Evolutionary conservation across 2,888 invertebrate species (phyloP).

Genomic region (Cryptus viduatorius): DNA sequence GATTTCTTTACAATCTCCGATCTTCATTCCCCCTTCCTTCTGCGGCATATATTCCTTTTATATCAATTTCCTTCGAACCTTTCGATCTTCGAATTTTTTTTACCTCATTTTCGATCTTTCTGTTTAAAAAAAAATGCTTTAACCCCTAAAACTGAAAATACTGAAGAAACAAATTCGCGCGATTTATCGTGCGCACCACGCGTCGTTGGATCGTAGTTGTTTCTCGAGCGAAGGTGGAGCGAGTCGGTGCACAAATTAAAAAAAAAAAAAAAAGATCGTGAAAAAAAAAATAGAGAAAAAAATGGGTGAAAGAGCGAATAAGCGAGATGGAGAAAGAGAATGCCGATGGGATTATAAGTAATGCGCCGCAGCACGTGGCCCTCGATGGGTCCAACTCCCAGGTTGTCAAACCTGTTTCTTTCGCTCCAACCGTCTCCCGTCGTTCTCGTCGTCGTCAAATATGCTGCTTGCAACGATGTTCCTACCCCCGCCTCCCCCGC

Average conservation of each 20-base stretch:
- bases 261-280: constrained; percentile 51
- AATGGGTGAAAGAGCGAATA: constrained; percentile 7
- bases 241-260: constrained; percentile 64
- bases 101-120: constrained; percentile 41
- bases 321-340: constrained; percentile 70
- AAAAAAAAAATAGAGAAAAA: constrained; percentile 47
- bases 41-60: constrained; percentile 18
- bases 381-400: constrained; percentile 79
- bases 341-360: constrained; percentile 84
- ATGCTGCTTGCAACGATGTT: constrained; percentile 20
- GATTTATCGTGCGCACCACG: constrained; percentile 36
- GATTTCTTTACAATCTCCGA: constrained; percentile 38
- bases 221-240: constrained; percentile 63
- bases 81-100: neutral
- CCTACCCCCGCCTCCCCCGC: neutral
- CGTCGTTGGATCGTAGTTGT: constrained; percentile 47
- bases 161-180: constrained; percentile 32
- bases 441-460: constrained; percentile 43
- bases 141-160: neutral
- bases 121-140: neutral
- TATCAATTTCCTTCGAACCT: neutral
- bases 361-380: constrained; percentile 84
- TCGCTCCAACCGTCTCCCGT: constrained; percentile 61
- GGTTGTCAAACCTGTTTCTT: constrained; percentile 84
- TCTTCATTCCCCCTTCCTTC: neutral